phyloP scores from a whole-genome alignment of 2,888 invertebrate species.

The Andrena bicolor region DNA sequence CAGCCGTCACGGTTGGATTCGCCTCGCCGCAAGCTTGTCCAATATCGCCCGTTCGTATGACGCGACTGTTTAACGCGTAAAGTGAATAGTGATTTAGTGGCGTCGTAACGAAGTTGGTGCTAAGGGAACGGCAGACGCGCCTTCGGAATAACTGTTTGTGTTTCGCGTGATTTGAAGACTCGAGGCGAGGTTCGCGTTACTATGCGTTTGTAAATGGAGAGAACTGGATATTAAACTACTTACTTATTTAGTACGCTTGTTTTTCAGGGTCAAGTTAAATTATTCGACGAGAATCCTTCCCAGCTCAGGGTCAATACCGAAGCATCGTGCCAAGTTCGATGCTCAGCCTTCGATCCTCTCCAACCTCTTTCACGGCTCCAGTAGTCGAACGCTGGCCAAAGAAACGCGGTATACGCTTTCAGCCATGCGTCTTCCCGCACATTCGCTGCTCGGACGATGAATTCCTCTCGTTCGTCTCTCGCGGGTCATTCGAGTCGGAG shows the following conservation, averaged over 20 bases:
- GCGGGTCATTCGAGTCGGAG: constrained; percentile 54
- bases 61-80: neutral
- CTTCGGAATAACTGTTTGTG: neutral
- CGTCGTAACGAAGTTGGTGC: constrained; percentile 9
- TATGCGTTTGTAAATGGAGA: neutral
- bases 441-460: constrained; percentile 44
- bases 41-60: neutral
- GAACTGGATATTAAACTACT: neutral
- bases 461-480: constrained; percentile 48
- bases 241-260: neutral
- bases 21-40: neutral
- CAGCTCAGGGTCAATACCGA: neutral
- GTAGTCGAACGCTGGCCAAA: constrained; percentile 22
- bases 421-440: constrained; percentile 8
- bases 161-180: constrained; percentile 3
- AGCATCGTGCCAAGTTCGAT: constrained; percentile 4
- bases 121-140: constrained; percentile 26
- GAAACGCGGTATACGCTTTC: constrained; percentile 6
- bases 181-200: neutral
- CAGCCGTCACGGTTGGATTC: neutral
- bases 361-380: constrained; percentile 9
- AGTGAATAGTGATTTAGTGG: neutral
- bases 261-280: neutral
- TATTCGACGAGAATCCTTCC: neutral
- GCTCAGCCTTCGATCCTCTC: neutral